Base-by-base conservation (phyloP, 2,888 invertebrate genomes). In the Phengaris arion region DNA sequence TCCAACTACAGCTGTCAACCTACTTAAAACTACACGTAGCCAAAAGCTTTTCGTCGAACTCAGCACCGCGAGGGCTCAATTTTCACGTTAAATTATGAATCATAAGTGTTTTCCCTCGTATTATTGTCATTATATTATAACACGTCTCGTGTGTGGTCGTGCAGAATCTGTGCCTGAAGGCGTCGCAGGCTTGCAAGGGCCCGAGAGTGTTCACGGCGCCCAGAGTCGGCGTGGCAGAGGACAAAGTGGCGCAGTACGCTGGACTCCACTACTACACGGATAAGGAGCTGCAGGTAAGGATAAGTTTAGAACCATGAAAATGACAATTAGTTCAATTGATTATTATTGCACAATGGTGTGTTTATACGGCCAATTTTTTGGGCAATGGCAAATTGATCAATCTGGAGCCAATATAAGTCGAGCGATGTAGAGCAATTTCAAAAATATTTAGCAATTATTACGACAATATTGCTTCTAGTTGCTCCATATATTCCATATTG, bases 241-340 rank as follows among this genome's bases (percentile, higher is more conserved):
- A 98, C 87, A 97, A 98, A 89, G 97, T 98, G 45, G 96, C 98
- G 0, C 98, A 98, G 86, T 98, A 98, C 87, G 98, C 98, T 0
- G 97, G 97, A 0, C 94, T 98, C 0, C 98, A 98, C 86, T 98
- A 98, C 89, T 98, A 98, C 90, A 97, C 97, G 8, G 98, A 98
- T 89, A 98, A 98, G 92, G 98, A 98, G 86, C 91, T 98, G 75
- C 97, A 98, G 94, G 97, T 95, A 89, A 48, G 75, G 35, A 35
- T 2, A 35, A 35, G 1, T 35, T 59, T n/a, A 35, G 52, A 48
- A 52, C 52, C 52, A 15, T 45, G 6, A 55, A 74, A 59, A 48
- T 74, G 10, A 22, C 48, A 22, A 5, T 59, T 59, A 35, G 4
- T 52, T 6, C 0, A 15, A 15, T 59, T 59, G 8, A 8, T 1